Evolutionary conservation across 2,888 invertebrate genomes (phyloP).

Genomic region (Apomyelois bistriatella): DNA sequence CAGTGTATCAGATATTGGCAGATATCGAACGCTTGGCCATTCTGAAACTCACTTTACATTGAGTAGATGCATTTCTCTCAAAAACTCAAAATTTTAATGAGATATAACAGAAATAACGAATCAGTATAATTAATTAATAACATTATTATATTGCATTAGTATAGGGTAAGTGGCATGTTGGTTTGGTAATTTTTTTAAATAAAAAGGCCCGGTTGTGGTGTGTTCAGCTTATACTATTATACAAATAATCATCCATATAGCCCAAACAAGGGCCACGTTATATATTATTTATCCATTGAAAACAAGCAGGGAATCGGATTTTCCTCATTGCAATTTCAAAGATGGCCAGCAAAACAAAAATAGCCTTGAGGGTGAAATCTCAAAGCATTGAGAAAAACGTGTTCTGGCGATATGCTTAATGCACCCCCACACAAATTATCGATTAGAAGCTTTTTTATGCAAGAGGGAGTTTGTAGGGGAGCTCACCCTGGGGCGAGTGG

Average conservation of each 20-base stretch:
- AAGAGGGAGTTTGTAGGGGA: constrained; percentile 76
- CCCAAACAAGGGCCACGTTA: constrained; percentile 2
- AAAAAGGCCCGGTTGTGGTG: background rate
- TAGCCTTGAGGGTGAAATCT: constrained; percentile 72
- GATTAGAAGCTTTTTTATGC: constrained; percentile 81
- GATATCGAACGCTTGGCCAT: constrained; percentile 36
- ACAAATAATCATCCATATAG: constrained; percentile 6
- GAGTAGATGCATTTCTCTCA: no score
- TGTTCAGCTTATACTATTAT: background rate
- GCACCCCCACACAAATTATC: constrained; percentile 81
- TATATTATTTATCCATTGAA: constrained; percentile 14
- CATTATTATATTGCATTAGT: no score
- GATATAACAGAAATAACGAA: no score
- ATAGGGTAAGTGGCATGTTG: no score
- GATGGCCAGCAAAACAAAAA: constrained; percentile 67
- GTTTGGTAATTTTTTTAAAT: background rate
- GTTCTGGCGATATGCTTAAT: constrained; percentile 77
- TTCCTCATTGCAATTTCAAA: constrained; percentile 57
- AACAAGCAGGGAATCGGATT: constrained; percentile 38
- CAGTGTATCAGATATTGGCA: constrained; percentile 73
- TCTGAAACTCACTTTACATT: constrained; percentile 42
- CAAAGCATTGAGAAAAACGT: constrained; percentile 74
- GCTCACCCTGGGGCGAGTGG: constrained; percentile 68
- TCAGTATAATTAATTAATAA: no score
- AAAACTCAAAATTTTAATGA: no score